Percentiles rank a stretch among this genome's conserved stretches.
Conservation (phyloP, 2,113 vertebrate genomes). For the Sakesphorus luctuosus region DNA sequence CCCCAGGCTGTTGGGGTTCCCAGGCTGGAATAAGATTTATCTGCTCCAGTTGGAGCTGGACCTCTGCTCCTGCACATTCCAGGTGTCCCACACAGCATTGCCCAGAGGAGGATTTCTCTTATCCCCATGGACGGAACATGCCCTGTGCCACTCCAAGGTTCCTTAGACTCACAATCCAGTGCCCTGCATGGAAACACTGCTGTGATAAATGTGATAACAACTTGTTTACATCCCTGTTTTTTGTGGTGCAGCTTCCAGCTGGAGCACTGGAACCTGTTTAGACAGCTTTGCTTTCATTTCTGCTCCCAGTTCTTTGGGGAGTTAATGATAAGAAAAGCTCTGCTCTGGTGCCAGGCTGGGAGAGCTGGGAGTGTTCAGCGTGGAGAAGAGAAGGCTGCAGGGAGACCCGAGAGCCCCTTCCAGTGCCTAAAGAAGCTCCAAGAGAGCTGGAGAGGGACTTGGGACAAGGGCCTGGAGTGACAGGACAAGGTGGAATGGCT, state of each 20-base stretch:
- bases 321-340: background rate
- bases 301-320: background rate
- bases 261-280: background rate
- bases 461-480: background rate
- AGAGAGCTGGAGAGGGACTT: background rate
- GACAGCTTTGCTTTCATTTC: background rate
- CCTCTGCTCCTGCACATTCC: background rate
- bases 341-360: background rate
- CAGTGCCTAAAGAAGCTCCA: background rate
- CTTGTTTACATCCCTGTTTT: background rate
- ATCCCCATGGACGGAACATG: accelerated
- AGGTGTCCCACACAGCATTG: background rate
- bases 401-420: accelerated
- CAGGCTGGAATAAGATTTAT: background rate
- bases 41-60: background rate
- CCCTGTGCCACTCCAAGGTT: accelerated
- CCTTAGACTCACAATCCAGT: accelerated
- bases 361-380: background rate
- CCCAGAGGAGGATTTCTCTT: background rate
- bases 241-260: background rate
- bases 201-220: background rate
- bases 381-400: too few species aligned
- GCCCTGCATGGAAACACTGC: background rate
- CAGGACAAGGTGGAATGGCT: background rate
- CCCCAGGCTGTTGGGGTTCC: background rate